These are phyloP conservation scores for Semaprochilodus insignis DNA, from an alignment of 2,797 vertebrate species.

Conservation along the genomic window DNA sequence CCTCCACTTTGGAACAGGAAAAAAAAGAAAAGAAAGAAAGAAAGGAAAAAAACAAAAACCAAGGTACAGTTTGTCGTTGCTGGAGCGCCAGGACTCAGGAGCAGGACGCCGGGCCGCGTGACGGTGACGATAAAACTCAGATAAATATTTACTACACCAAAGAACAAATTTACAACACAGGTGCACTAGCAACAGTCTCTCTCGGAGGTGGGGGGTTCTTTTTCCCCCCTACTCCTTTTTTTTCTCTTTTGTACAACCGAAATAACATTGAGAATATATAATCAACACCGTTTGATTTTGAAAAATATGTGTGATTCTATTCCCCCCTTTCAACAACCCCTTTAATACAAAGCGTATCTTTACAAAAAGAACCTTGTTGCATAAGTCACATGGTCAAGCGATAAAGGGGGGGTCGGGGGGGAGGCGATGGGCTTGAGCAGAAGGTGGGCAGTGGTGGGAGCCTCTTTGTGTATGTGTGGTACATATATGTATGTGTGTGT, in stretches of 20 bases:
- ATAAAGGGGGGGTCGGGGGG: conserved; percentile 36
- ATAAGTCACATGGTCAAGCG: conserved; percentile 72
- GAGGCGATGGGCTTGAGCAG: neutral
- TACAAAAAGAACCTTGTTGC: conserved; percentile 74
- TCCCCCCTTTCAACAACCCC: conserved; percentile 19
- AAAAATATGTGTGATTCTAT: conserved; percentile 79
- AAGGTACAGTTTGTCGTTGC: conserved; percentile 29
- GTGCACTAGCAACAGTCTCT: conserved; percentile 78
- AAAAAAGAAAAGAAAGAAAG: conserved; percentile 35
- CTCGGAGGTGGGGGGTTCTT: conserved; percentile 38
- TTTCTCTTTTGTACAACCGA: conserved; percentile 61
- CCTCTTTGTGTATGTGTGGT: conserved; percentile 12
- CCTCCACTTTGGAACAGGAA: conserved; percentile 36
- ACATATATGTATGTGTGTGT: conserved; percentile 15
- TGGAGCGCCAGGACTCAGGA: conserved; percentile 39
- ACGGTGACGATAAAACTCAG: conserved; percentile 73
- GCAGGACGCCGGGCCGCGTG: conserved; percentile 69
- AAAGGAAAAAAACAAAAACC: neutral
- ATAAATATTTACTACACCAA: conserved; percentile 86
- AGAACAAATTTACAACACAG: conserved; percentile 89
- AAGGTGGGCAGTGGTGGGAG: conserved; percentile 25
- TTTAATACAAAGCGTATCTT: conserved; percentile 67
- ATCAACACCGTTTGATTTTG: conserved; percentile 83
- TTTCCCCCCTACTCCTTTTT: conserved; percentile 28
- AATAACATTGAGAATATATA: conserved; percentile 72